Conservation (phyloP, 1,140 invertebrate genomes). For the Drosophila kepulauana region DNA sequence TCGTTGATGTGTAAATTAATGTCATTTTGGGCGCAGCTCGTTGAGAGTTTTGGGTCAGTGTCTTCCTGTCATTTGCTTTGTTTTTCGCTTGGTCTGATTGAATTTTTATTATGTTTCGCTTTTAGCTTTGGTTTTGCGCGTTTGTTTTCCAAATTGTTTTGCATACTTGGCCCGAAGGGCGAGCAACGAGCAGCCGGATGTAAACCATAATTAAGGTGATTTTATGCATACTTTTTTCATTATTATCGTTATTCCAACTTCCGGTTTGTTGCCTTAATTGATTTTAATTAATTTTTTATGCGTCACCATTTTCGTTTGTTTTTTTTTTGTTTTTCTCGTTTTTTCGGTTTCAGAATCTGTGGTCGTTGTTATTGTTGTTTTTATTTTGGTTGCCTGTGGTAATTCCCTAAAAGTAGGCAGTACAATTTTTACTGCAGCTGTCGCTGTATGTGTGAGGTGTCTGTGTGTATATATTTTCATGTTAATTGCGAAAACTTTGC, state of each 20-base stretch:
- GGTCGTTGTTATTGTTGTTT: background rate
- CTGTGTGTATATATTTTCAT: slow-evolving; percentile 55
- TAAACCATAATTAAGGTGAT: slow-evolving; percentile 79
- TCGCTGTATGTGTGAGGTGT: slow-evolving; percentile 33
- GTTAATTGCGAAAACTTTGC: slow-evolving; percentile 77
- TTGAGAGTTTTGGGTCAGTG: slow-evolving; percentile 63
- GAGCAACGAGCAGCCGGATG: slow-evolving; percentile 44
- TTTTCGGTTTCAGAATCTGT: slow-evolving; percentile 10
- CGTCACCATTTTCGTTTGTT: slow-evolving; percentile 22
- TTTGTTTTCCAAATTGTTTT: slow-evolving; percentile 61
- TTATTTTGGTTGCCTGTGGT: slow-evolving; percentile 32
- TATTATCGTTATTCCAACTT: slow-evolving; percentile 60
- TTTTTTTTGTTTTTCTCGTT: background rate
- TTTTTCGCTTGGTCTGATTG: slow-evolving; percentile 57
- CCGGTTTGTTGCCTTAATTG: slow-evolving; percentile 70
- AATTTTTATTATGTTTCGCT: slow-evolving; percentile 77
- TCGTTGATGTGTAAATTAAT: slow-evolving; percentile 83
- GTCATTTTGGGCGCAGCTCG: slow-evolving; percentile 71
- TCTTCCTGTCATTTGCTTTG: slow-evolving; percentile 55
- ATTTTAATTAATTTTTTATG: slow-evolving; percentile 81
- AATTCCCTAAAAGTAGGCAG: slow-evolving; percentile 30
- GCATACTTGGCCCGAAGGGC: slow-evolving; percentile 40
- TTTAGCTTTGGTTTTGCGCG: slow-evolving; percentile 52
- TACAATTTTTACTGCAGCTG: slow-evolving; percentile 30
- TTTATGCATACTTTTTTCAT: slow-evolving; percentile 72